Percentiles rank a stretch among this genome's conserved stretches.
These are phyloP conservation scores for Heliocidaris tuberculata DNA, from an alignment of 35 echinoderm and acorn worm species.

Conservation along the genomic window DNA sequence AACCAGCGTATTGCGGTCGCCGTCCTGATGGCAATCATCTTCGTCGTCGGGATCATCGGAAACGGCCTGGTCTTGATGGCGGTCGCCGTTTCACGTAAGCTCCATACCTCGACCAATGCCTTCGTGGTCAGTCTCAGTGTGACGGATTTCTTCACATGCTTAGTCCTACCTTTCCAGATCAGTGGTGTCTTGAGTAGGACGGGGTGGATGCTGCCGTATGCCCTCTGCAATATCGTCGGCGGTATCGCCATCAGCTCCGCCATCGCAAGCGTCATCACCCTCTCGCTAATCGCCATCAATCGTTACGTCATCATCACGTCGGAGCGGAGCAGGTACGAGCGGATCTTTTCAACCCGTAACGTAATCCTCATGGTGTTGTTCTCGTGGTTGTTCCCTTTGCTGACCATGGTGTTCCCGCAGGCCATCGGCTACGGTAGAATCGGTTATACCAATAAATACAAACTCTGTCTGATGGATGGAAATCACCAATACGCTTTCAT, in stretches of 20 bases:
- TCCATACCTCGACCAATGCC: slow-evolving; percentile 59
- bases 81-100: slow-evolving; percentile 50
- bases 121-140: slow-evolving; percentile 54
- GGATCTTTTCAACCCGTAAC: slow-evolving; percentile 50
- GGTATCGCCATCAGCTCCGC: slow-evolving; percentile 57
- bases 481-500: slow-evolving; percentile 38
- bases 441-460: slow-evolving; percentile 46
- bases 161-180: slow-evolving; percentile 47
- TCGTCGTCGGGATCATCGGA: slow-evolving; percentile 42
- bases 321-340: background rate
- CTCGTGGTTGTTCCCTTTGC: slow-evolving; percentile 12
- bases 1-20: slow-evolving; percentile 52
- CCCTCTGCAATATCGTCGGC: slow-evolving; percentile 59
- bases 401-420: slow-evolving; percentile 8
- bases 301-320: slow-evolving; percentile 50
- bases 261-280: slow-evolving; percentile 54
- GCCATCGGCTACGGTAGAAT: slow-evolving; percentile 27
- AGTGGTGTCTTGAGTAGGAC: background rate
- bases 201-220: slow-evolving; percentile 50
- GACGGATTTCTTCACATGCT: slow-evolving; percentile 43
- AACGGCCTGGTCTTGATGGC: slow-evolving; percentile 54
- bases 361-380: slow-evolving; percentile 33
- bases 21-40: slow-evolving; percentile 46
- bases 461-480: slow-evolving; percentile 31
- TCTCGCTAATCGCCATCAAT: slow-evolving; percentile 57